Conservation (phyloP, 2,797 vertebrate genomes). For the Lacerta agilis region DNA sequence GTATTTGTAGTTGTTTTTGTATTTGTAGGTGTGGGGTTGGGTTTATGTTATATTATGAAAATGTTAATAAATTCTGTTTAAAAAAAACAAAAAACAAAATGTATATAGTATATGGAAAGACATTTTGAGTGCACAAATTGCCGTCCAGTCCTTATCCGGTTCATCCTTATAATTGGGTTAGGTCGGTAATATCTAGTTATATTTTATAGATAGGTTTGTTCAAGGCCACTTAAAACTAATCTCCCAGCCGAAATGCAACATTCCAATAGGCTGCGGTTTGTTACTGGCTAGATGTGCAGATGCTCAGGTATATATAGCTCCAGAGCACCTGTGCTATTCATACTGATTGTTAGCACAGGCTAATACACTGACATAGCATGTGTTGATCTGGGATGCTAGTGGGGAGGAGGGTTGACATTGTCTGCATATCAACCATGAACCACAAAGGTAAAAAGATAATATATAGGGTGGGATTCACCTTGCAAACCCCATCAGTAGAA, state of each 20-base stretch:
- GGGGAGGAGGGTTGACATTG: background rate
- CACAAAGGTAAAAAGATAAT: conserved; percentile 9
- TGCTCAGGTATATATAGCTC: background rate
- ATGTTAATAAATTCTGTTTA: too few relatives aligned
- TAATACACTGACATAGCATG: background rate
- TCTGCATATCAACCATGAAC: background rate
- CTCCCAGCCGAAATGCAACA: background rate
- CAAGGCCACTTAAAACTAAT: background rate
- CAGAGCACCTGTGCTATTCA: background rate
- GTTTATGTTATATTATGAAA: too few relatives aligned
- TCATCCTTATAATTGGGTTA: background rate
- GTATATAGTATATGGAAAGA: background rate
- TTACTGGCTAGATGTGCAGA: background rate
- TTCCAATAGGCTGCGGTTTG: background rate
- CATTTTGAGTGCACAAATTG: background rate
- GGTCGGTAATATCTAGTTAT: background rate
- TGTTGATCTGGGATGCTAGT: background rate
- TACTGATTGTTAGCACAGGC: background rate
- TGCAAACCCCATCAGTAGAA: too few relatives aligned
- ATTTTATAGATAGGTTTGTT: background rate
- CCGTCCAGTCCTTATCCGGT: background rate
- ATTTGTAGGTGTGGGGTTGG: too few relatives aligned
- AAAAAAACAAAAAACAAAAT: too few relatives aligned
- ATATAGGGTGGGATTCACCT: background rate
- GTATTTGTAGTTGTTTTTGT: too few relatives aligned